Evolutionary conservation across 2,888 invertebrate species (phyloP), one percentile per base, ranked within the genome.

Genomic region (Cephus pulcher): DNA sequence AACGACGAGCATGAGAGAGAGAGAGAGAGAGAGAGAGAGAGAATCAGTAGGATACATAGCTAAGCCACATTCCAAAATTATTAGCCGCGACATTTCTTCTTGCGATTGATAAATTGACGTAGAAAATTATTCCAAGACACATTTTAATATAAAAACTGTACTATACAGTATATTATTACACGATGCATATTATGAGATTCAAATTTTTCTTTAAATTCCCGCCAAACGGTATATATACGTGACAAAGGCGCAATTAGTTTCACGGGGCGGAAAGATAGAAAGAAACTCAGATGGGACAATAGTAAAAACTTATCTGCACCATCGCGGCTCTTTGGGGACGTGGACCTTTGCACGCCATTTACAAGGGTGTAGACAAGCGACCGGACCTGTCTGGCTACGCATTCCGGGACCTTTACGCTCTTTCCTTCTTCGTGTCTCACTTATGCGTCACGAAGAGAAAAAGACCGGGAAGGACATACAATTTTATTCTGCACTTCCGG

Each of bases 211-310:
- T 56, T 23, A 56, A 23, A 56, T 23, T 56, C 56, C 23, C 56
- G 56, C 56, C 56, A 56, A 56, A 56, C 56, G 56, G 56, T 56
- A 23, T 56, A 9, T 80, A 76, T 78, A 77, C 79, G 83, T 82
- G 86, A 84, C 83, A 82, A 84, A 81, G 85, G 81, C 76, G 78
- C 81, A 82, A 87, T 87, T 87, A 86, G 86, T 85, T 84, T 84
- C 86, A 81, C 85, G 73, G 79, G 74, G 79, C 35, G 69, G 79
- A 80, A 74, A 79, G 40, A 56, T 73, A 69, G 78, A 68, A 79
- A 75, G 75, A 82, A 80, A 82, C 23, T 56, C 23, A 6, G 23
- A 84, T 82, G 82, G 80, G 76, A 80, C 75, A 56, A 56, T 77
- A 79, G 73, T 73, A 75, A 78, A 76, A 79, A 81, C 74, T 69